Base-by-base conservation (phyloP, 2,888 invertebrate species). In the Callinectes sapidus region DNA sequence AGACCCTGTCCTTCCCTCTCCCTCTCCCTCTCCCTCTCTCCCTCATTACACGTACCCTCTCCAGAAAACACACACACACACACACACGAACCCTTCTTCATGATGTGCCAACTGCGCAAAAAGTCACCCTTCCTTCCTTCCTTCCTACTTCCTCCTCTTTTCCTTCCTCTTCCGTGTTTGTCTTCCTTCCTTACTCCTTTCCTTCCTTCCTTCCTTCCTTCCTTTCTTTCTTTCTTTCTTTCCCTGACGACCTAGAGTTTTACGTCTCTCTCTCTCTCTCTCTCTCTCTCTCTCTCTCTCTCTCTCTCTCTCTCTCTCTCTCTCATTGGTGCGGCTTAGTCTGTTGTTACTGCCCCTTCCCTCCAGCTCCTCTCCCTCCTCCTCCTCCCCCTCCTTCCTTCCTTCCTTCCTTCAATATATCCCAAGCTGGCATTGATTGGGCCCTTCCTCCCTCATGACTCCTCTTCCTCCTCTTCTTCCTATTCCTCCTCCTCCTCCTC, bases 241-340 rank as follows among this genome's bases (percentile, higher is more conserved):
- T 35, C 81, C 16, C 32, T 81, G 32, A 16, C 32, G 54, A 13
- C 10, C 28, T 55, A 32, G 10, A 55, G 16, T 1, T 61, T 23
- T 23, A 18, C 16, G 42, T 87, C 85, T 85, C 85, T 85, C 85
- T 85, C 85, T 85, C 85, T 85, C 85, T 85, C 85, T 85, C 85
- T 85, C 85, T 85, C 85, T 85, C 85, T 85, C 85, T 85, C 85
- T 85, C 85, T 85, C 85, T 85, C 85, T 85, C 85, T 85, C 85
- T 85, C 85, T 85, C 85, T 85, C 85, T 85, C 85, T 85, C 85
- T 85, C 85, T 85, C 85, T 85, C 85, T 85, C 85, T 85, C 61
- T 61, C 61, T 23, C 61, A 16, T 61, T 48, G 48, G 48, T 48
- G 48, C 61, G 61, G 61, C 61, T 61, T 61, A 61, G 23, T 23